Evolutionary conservation across 2,888 invertebrate species (phyloP), one percentile per base, ranked within the genome.

Genomic region (Agonopterix heracliana): DNA sequence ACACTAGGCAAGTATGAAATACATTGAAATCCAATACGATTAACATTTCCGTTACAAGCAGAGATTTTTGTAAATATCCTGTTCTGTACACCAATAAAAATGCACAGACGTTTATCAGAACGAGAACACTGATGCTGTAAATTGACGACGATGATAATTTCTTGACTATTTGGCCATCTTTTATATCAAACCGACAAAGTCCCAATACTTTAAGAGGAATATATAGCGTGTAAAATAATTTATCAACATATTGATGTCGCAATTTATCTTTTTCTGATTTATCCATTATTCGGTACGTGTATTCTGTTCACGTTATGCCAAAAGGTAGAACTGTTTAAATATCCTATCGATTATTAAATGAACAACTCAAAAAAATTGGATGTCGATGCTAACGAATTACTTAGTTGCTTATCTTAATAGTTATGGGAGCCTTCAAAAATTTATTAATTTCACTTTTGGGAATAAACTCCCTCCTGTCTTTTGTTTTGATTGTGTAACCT

Each of bases 101-200:
- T 3, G 61, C 62, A 11, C 54, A 56, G 1, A 59, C 45, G 45
- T 66, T 55, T 2, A 60, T 56, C 2, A 61, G 8, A 3, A 65
- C 35, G 2, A 71, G 48, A 34, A 70, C 45, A 14, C 63, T 50
- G 2, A 60, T 48, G 8, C 68, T 71, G 45, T 68, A 68, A 1
- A 69, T 10, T 9, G 61, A 44, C 9, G 69, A 61, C n/a, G 45
- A 54, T 3, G 48, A 48, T 2, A 65, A 57, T 52, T 63, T 63
- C 41, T 64, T 56, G 11, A 66, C 60, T n/a, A 78, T 66, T 48
- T 58, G 43, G 2, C 62, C 64, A 44, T 76, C 61, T 50, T 61
- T 61, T 2, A 77, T 66, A 26, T 74, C 64, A 47, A 75, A 77
- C 54, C 78, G 66, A 26, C 68, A 60, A 40, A 66, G 73, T 17